Percentiles rank a stretch among this genome's conserved stretches.
These are phyloP conservation scores for Magallana ariakensis DNA, from an alignment of 1,140 invertebrate species.

Conservation along the genomic window DNA sequence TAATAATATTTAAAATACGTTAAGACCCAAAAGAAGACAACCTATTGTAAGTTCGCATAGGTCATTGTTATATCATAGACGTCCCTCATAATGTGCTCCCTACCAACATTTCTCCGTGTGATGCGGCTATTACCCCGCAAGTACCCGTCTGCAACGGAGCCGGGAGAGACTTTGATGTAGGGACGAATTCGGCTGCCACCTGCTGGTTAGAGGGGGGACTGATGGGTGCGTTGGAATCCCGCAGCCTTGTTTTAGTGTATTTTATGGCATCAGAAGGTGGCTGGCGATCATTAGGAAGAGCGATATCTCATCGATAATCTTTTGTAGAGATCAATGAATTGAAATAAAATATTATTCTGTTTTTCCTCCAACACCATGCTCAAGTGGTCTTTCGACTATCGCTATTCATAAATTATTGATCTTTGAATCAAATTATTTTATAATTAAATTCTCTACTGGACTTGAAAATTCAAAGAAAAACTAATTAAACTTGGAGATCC, in stretches of 20 bases:
- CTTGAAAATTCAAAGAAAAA: neutral
- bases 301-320: neutral
- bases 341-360: conserved; percentile 2
- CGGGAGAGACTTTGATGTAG: conserved; percentile 3
- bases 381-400: neutral
- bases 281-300: neutral
- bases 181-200: neutral
- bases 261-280: neutral
- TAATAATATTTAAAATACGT: too few relatives aligned
- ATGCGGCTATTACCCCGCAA: neutral
- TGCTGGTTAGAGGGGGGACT: neutral
- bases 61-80: neutral
- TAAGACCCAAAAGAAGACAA: too few relatives aligned
- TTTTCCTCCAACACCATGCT: neutral
- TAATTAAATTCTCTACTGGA: conserved; percentile 20
- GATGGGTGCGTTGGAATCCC: neutral
- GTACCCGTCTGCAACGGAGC: neutral
- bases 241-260: neutral
- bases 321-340: neutral
- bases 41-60: too few relatives aligned
- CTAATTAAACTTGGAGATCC: neutral
- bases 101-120: neutral
- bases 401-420: neutral
- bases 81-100: neutral
- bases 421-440: conserved; percentile 9